Conservation (phyloP, 2,888 invertebrate genomes). For the Petrolisthes manimaculis region DNA sequence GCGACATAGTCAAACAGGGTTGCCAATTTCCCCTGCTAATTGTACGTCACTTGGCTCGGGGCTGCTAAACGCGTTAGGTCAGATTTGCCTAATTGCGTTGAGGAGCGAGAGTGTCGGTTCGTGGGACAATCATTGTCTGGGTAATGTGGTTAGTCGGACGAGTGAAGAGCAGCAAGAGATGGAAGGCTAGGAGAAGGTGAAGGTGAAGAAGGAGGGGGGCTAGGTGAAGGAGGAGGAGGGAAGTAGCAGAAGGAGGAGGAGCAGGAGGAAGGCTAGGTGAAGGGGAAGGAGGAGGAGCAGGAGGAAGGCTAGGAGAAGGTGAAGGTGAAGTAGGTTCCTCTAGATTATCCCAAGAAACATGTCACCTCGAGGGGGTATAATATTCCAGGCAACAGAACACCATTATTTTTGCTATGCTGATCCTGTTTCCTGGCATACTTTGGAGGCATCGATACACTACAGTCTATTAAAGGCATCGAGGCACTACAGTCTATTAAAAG, state of each 20-base stretch:
- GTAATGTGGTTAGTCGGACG: conserved; percentile 20
- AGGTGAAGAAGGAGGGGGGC: neutral
- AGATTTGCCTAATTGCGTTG: conserved; percentile 52
- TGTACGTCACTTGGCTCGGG: conserved; percentile 42
- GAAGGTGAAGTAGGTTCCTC: too few species aligned
- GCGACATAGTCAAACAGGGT: conserved; percentile 19
- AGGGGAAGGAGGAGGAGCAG: neutral
- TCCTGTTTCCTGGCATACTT: too few species aligned
- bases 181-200: neutral
- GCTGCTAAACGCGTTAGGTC: conserved; percentile 47
- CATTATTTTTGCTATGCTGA: too few species aligned
- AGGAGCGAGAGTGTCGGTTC: conserved; percentile 47
- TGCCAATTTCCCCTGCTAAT: conserved; percentile 41
- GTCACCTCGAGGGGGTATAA: too few species aligned
- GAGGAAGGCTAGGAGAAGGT: neutral
- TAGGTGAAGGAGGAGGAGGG: neutral
- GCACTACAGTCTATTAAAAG: too few species aligned
- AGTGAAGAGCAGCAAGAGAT: neutral
- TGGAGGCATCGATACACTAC: too few species aligned
- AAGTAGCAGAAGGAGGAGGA: neutral
- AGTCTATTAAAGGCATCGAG: too few species aligned
- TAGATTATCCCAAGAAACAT: too few species aligned
- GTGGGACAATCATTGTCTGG: conserved; percentile 42
- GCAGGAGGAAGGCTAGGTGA: neutral
- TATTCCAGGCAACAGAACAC: too few species aligned